A percentile compares a stretch with the other conserved stretches of the same genome.
Evolutionary conservation across 2,113 vertebrate species (phyloP).

Genomic region (Microcebus lehilahytsara): DNA sequence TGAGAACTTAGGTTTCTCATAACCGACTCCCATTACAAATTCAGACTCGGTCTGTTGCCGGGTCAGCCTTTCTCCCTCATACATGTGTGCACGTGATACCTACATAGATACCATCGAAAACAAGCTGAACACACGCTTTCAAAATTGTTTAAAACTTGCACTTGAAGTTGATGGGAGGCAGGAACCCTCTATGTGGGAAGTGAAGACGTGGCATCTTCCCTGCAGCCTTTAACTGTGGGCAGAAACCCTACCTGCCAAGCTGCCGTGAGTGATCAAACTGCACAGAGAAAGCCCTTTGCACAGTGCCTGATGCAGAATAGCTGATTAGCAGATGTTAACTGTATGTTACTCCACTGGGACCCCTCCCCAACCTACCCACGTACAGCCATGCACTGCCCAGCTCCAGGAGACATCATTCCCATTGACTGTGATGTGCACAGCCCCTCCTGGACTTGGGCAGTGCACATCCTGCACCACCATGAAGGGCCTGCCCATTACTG

Average conservation of each 20-base stretch:
- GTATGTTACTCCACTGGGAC: accelerated
- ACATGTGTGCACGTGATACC: accelerated
- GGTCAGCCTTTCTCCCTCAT: not conserved
- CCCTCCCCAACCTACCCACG: not conserved
- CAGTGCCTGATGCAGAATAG: not conserved
- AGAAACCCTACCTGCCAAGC: not conserved
- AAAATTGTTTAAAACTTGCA: not conserved
- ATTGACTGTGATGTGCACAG: accelerated
- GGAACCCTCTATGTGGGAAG: not conserved
- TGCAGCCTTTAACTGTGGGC: not conserved
- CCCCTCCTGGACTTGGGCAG: not conserved
- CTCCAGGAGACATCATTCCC: not conserved
- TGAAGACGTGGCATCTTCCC: not conserved
- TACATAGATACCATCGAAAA: not conserved
- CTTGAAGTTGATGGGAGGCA: not conserved
- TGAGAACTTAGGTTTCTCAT: not conserved
- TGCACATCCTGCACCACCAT: not conserved
- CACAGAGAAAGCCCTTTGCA: not conserved
- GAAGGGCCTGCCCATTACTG: not conserved
- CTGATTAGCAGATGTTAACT: not conserved
- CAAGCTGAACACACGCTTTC: not conserved
- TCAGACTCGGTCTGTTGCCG: not conserved
- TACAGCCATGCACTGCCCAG: not conserved
- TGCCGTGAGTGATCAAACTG: not conserved
- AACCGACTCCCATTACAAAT: not conserved